phyloP scores from a whole-genome alignment of 2,888 invertebrate genomes.

The Acrocyrtus sp. region DNA sequence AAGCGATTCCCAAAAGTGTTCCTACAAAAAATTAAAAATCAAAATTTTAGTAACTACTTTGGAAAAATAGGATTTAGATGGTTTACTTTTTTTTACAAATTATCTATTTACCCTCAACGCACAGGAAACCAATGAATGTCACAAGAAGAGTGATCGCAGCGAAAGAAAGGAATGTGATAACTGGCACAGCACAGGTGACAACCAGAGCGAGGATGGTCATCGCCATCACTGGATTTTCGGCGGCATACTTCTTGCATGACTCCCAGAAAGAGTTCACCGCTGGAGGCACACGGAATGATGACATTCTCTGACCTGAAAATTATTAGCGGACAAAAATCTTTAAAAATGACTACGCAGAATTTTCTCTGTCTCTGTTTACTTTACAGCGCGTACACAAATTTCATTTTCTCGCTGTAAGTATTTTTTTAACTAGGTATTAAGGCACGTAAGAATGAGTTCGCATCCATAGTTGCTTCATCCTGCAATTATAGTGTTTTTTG shows the following conservation, averaged over 20 bases:
- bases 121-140: slow-evolving; percentile 60
- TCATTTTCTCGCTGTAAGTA: too few species aligned
- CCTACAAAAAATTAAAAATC: slow-evolving; percentile 32
- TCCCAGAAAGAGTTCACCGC: slow-evolving; percentile 53
- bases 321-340: too few species aligned
- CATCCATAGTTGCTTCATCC: too few species aligned
- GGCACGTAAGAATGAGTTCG: too few species aligned
- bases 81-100: not conserved
- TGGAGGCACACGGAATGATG: slow-evolving; percentile 52
- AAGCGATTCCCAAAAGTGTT: slow-evolving; percentile 56
- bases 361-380: too few species aligned
- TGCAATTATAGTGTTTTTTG: too few species aligned
- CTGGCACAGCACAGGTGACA: slow-evolving; percentile 55
- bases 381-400: too few species aligned
- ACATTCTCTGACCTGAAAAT: slow-evolving; percentile 57
- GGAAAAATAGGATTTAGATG: not conserved
- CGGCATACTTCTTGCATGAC: slow-evolving; percentile 54
- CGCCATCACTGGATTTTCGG: slow-evolving; percentile 57
- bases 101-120: slow-evolving; percentile 56
- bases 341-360: too few species aligned
- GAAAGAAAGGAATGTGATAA: slow-evolving; percentile 57
- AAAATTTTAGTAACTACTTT: not conserved
- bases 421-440: too few species aligned
- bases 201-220: slow-evolving; percentile 54
- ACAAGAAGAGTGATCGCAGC: slow-evolving; percentile 56